phyloP scores from a whole-genome alignment of 2,888 invertebrate species.

The Cheilosia vulpina region DNA sequence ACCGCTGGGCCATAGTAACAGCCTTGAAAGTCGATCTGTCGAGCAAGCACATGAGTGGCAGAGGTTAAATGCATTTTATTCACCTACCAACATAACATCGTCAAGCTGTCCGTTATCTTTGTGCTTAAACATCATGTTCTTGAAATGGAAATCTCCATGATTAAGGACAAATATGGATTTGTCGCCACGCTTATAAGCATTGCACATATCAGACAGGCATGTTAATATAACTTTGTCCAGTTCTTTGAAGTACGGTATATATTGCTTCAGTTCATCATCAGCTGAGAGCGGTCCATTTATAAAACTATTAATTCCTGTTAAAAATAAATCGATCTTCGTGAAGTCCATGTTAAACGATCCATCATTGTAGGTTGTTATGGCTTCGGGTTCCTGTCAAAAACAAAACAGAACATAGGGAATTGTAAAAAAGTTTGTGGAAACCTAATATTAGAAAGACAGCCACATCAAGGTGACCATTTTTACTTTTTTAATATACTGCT shows the following conservation, averaged over 20 bases:
- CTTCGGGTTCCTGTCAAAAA: conserved; percentile 34
- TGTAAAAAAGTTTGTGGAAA: too few species aligned
- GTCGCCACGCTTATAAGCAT: conserved; percentile 75
- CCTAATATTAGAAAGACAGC: too few species aligned
- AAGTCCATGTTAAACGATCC: conserved; percentile 20
- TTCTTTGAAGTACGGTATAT: conserved; percentile 75
- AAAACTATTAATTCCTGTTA: conserved; percentile 24
- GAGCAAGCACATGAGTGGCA: not conserved
- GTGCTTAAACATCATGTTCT: conserved; percentile 79
- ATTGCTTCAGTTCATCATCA: conserved; percentile 66
- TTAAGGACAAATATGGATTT: conserved; percentile 69
- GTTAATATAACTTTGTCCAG: conserved; percentile 54
- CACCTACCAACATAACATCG: conserved; percentile 74
- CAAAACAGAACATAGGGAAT: not conserved
- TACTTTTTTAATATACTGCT: too few species aligned
- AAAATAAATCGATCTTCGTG: conserved; percentile 30
- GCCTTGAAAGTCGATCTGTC: conserved; percentile 78
- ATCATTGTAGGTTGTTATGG: conserved; percentile 37
- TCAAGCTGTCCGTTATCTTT: conserved; percentile 41
- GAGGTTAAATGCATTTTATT: not conserved
- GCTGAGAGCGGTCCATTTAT: conserved; percentile 1
- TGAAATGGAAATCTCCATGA: conserved; percentile 80
- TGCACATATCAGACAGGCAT: conserved; percentile 27
- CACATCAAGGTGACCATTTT: too few species aligned
- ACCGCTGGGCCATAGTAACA: conserved; percentile 76